Conservation (phyloP, 2,797 vertebrate genomes). For the Pseudopleuronectes americanus region DNA sequence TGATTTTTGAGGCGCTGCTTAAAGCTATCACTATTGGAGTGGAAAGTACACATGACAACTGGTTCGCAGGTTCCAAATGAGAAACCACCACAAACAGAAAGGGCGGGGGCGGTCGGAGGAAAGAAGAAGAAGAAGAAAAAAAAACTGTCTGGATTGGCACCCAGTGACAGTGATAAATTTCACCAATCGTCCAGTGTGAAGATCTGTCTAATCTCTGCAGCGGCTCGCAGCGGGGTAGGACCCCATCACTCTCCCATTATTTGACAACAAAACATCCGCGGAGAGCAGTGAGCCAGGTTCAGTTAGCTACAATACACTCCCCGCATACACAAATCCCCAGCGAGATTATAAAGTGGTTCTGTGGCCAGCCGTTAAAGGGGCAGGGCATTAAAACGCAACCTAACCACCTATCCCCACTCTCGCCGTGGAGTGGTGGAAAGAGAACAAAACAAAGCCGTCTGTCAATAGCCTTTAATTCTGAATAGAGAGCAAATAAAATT, state of each 20-base stretch:
- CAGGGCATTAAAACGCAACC: slow-evolving; percentile 68
- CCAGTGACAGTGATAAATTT: slow-evolving; percentile 81
- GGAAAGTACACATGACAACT: slow-evolving; percentile 80
- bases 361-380: slow-evolving; percentile 66
- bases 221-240: slow-evolving; percentile 71
- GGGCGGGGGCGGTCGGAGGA: background rate
- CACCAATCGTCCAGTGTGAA: slow-evolving; percentile 76
- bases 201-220: slow-evolving; percentile 77
- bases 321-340: slow-evolving; percentile 73
- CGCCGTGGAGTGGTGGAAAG: slow-evolving; percentile 52
- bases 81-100: slow-evolving; percentile 64
- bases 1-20: slow-evolving; percentile 69
- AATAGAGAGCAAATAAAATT: slow-evolving; percentile 71
- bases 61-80: slow-evolving; percentile 78
- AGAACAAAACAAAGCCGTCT: slow-evolving; percentile 71
- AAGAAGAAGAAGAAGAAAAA: background rate
- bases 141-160: slow-evolving; percentile 61
- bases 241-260: slow-evolving; percentile 81
- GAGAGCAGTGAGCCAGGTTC: slow-evolving; percentile 69
- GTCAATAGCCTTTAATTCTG: slow-evolving; percentile 78
- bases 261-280: slow-evolving; percentile 79
- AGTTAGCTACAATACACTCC: slow-evolving; percentile 70
- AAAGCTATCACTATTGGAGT: slow-evolving; percentile 74
- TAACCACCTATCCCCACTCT: slow-evolving; percentile 59
- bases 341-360: slow-evolving; percentile 63